phyloP scores from a whole-genome alignment of 2,888 invertebrate genomes.

The Encarsia formosa region DNA sequence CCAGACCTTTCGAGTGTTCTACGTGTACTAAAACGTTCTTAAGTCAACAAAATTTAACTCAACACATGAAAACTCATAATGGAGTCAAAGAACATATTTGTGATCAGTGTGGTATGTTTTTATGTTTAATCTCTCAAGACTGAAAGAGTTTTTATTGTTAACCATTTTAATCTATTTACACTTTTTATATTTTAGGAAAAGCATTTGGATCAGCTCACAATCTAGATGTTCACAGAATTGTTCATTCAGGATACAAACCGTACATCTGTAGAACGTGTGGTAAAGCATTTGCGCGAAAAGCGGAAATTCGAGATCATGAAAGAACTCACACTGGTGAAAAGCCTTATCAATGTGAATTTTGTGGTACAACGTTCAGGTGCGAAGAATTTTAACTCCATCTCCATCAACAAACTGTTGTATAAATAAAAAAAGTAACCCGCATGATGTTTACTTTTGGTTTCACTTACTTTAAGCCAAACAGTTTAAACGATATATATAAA shows the following conservation, averaged over 20 bases:
- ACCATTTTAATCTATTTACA: not conserved
- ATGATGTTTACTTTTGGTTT: too few relatives aligned
- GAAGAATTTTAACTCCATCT: too few relatives aligned
- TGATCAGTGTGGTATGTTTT: conserved; percentile 60
- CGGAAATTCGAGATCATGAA: conserved; percentile 77
- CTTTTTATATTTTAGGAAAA: conserved; percentile 54
- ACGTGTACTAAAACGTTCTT: conserved; percentile 71
- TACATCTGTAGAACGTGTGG: conserved; percentile 67
- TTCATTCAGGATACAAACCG: conserved; percentile 72
- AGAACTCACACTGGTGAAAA: conserved; percentile 78
- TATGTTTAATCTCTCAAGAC: not conserved
- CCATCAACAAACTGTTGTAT: not conserved
- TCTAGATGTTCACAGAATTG: conserved; percentile 71
- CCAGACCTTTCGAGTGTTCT: conserved; percentile 66
- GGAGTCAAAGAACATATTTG: conserved; percentile 69
- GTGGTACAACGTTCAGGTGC: conserved; percentile 67
- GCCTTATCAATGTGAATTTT: conserved; percentile 74
- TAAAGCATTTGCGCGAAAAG: conserved; percentile 71
- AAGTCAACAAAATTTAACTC: conserved; percentile 70
- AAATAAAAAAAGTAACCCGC: too few relatives aligned
- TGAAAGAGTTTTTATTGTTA: not conserved
- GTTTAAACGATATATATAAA: too few relatives aligned
- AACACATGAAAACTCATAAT: conserved; percentile 71
- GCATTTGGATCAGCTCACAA: conserved; percentile 76
- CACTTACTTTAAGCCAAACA: too few relatives aligned